Evolutionary conservation across 2,797 vertebrate genomes (phyloP), one percentile per base, ranked within the genome.

Genomic region (Typhlichthys subterraneus): DNA sequence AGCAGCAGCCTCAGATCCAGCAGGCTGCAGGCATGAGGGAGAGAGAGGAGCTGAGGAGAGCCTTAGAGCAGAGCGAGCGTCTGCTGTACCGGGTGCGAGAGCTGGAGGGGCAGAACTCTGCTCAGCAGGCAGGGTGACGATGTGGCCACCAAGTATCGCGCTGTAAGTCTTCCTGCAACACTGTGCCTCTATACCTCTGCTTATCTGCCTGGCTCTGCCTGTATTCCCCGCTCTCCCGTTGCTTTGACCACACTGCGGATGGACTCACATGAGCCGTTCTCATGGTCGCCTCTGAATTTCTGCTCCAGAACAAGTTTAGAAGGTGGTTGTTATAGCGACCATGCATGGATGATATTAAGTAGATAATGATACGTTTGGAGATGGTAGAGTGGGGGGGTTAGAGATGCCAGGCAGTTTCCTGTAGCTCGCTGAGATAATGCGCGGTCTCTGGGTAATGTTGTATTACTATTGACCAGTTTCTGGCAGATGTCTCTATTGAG

Each of bases 11-110:
- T 68, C 54, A 59, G 15, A 55, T 72, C 61, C 70, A 73, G 56
- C 47, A 79, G 57, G 54, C 76, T 59, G 53, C 76, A 74, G 78
- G 19, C 72, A 93, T 93, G 91, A 92, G 87, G 81, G 89, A 90
- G 65, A 74, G 87, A 85, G 91, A 92, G 72, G 91, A 93, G 73
- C 83, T 90, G 71, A 87, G 85, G 83, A 88, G 81, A 86, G 88
- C 87, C 66, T 53, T 81, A 13, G 89, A 91, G 77, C 85, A 89
- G 79, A 86, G 76, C 46, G 90, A 91, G 50, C 76, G 62, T 14
- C 88, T 92, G 65, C 81, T 88, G 49, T 83, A 83, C 63, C 76
- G 65, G 47, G 81, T 90, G 63, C 77, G 57, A 2, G 84, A 89
- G 65, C 85, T 90, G 42, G 88, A 93, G 83, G 82, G 81, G 61